Conservation (phyloP, 2,797 vertebrate species). For the Danio jaintianensis region DNA sequence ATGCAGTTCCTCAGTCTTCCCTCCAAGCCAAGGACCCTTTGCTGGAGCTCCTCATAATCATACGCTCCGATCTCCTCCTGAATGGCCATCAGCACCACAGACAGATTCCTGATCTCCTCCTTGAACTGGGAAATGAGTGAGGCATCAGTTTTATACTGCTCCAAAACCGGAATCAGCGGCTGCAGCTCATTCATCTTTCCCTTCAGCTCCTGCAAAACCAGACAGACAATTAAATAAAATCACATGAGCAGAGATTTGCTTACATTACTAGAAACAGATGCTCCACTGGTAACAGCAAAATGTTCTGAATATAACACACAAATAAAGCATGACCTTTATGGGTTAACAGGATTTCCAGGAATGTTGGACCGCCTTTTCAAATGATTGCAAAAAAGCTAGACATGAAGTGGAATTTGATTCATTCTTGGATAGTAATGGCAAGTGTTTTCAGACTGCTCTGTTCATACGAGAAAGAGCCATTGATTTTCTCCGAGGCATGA, state of each 20-base stretch:
- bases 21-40: constrained; percentile 89
- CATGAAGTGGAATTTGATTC: not conserved
- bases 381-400: not conserved
- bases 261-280: not conserved
- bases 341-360: constrained; percentile 14
- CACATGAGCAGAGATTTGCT: not conserved
- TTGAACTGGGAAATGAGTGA: constrained; percentile 94
- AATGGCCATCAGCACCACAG: constrained; percentile 87
- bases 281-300: not conserved
- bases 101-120: constrained; percentile 94
- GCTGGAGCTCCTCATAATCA: constrained; percentile 95
- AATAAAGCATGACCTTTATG: not conserved
- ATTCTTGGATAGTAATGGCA: constrained; percentile 6
- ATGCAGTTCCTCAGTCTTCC: constrained; percentile 92
- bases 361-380: not conserved
- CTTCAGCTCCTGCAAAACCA: constrained; percentile 86
- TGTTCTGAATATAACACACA: not conserved
- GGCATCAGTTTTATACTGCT: constrained; percentile 97
- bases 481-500: constrained; percentile 33
- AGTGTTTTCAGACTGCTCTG: not conserved
- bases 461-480: constrained; percentile 16
- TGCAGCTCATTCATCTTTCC: constrained; percentile 97
- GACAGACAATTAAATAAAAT: not conserved
- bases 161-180: constrained; percentile 93
- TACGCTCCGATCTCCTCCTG: constrained; percentile 96